These are phyloP conservation scores for Charadrius vociferus DNA, from an alignment of 2,113 vertebrate genomes.

Conservation along the genomic window DNA sequence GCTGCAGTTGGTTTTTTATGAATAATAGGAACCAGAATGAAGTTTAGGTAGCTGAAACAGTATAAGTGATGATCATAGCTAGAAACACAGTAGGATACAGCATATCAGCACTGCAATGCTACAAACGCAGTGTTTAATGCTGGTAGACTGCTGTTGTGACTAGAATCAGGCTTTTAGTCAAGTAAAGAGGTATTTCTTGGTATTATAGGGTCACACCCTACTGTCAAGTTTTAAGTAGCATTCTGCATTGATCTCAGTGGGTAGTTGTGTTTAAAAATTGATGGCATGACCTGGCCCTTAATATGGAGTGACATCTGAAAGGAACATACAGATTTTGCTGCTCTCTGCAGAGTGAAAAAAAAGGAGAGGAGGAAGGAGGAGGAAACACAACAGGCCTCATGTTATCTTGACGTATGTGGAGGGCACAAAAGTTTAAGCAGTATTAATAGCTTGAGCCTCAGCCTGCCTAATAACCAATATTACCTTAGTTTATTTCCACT, in stretches of 20 bases:
- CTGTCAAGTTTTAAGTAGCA: slow-evolving; percentile 1
- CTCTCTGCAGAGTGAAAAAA: neutral
- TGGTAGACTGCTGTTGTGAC: neutral
- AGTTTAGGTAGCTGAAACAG: neutral
- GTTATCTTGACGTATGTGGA: neutral
- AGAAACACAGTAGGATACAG: neutral
- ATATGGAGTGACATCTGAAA: neutral
- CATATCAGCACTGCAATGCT: slow-evolving; percentile 3
- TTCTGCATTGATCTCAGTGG: slow-evolving; percentile 32
- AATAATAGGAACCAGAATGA: neutral
- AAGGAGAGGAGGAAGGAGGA: neutral
- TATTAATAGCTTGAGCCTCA: neutral
- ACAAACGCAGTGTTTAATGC: slow-evolving; percentile 19
- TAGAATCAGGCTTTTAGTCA: neutral
- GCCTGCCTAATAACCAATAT: neutral
- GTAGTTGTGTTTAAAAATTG: slow-evolving; percentile 50
- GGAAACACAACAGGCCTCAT: neutral
- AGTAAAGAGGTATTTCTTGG: slow-evolving; percentile 24
- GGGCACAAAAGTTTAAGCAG: neutral
- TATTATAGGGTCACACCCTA: slow-evolving; percentile 8
- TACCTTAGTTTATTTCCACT: neutral
- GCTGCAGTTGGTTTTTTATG: neutral
- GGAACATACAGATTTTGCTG: neutral
- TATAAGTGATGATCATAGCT: neutral
- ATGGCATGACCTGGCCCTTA: slow-evolving; percentile 28